Evolutionary conservation across 53 echinoderm and acorn worm genomes (phyloP).

Genomic region (Apostichopus leukothele): DNA sequence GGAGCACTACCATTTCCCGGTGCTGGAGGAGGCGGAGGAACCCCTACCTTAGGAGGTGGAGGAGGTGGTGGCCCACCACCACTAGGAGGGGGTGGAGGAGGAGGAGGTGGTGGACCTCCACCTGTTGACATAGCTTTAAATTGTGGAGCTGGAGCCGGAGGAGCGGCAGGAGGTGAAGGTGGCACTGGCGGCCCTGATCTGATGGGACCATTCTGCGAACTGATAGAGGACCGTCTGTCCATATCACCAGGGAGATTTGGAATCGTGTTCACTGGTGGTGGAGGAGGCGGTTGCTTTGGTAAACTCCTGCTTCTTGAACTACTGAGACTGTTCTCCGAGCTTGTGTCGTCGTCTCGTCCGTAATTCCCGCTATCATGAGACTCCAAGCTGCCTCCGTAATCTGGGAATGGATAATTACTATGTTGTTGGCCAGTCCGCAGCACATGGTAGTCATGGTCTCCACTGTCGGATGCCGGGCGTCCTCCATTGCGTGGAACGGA

Average conservation of each 20-base stretch:
- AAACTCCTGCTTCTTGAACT: constrained; percentile 28
- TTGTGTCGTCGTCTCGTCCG: constrained; percentile 30
- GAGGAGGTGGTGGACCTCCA: constrained; percentile 22
- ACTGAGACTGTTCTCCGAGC: constrained; percentile 51
- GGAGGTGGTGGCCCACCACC: constrained; percentile 27
- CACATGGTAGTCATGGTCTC: constrained; percentile 14
- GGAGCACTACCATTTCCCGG: constrained; percentile 51
- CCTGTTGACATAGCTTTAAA: neutral
- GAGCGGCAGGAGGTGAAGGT: constrained; percentile 39
- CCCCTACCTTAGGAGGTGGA: constrained; percentile 20
- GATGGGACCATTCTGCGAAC: neutral
- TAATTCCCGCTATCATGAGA: constrained; percentile 20
- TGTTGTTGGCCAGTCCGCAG: neutral
- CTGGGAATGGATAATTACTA: constrained; percentile 50
- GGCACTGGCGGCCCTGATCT: constrained; percentile 18
- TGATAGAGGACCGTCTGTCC: constrained; percentile 1
- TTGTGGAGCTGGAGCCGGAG: constrained; percentile 38
- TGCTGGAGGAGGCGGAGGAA: constrained; percentile 67
- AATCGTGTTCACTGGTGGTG: constrained; percentile 56
- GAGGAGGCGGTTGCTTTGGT: constrained; percentile 44
- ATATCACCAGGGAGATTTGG: constrained; percentile 39
- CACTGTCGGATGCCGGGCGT: neutral
- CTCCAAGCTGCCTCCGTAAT: constrained; percentile 49
- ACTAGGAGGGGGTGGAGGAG: neutral
- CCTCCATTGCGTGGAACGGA: neutral